Conservation (phyloP, 64 coral and sea anemone species). For the Orbicella faveolata region DNA sequence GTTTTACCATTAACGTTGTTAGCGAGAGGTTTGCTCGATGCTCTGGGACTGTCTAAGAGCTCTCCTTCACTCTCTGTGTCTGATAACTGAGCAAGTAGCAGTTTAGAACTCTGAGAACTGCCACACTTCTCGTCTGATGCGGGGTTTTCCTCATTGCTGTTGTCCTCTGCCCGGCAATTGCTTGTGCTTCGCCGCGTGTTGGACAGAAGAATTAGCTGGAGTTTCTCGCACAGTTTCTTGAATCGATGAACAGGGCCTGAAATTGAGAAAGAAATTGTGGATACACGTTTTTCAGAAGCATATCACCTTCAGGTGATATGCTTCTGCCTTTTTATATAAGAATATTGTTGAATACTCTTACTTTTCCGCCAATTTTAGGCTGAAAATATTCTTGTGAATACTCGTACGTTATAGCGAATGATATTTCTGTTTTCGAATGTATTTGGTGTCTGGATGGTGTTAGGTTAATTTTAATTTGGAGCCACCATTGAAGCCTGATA, state of each 20-base stretch:
- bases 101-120: conserved; percentile 13
- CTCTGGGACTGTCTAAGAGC: conserved; percentile 48
- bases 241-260: conserved; percentile 85
- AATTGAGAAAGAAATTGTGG: neutral
- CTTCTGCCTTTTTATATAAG: too few relatives aligned
- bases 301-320: too few relatives aligned
- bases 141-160: conserved; percentile 2
- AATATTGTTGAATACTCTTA: too few relatives aligned
- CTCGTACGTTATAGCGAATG: too few relatives aligned
- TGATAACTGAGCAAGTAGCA: conserved; percentile 67
- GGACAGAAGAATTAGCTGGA: conserved; percentile 75
- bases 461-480: too few relatives aligned
- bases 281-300: neutral
- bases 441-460: too few relatives aligned
- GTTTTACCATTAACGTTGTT: neutral
- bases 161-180: conserved; percentile 45
- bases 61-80: conserved; percentile 95
- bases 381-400: too few relatives aligned
- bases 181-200: conserved; percentile 65
- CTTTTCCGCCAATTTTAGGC: too few relatives aligned
- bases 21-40: neutral
- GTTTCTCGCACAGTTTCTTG: conserved; percentile 96
- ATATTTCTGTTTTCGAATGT: too few relatives aligned
- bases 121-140: conserved; percentile 12
- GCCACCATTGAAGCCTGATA: too few relatives aligned